These are phyloP conservation scores for Caenorhabditis virilis DNA, from an alignment of 2,888 invertebrate genomes.

Conservation along the genomic window DNA sequence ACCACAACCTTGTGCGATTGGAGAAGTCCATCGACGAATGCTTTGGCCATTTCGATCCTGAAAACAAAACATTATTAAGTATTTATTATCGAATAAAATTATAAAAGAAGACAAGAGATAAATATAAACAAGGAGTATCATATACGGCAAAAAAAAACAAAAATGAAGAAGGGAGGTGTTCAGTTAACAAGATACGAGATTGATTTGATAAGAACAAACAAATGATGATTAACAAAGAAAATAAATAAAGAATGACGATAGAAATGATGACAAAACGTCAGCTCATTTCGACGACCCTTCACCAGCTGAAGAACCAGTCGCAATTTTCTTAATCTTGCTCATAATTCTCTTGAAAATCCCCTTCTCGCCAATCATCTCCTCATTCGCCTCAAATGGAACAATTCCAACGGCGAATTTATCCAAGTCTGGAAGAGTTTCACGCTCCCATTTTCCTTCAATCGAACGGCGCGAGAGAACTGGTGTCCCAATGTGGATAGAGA, in stretches of 20 bases:
- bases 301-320: no score
- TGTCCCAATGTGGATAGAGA: slow-evolving; percentile 21
- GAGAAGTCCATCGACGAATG: slow-evolving; percentile 61
- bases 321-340: slow-evolving; percentile 11
- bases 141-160: neutral
- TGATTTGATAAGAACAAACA: no score
- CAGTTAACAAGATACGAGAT: no score
- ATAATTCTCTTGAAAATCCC: slow-evolving; percentile 40
- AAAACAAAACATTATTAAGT: slow-evolving; percentile 2
- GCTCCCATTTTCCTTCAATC: slow-evolving; percentile 3
- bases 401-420: slow-evolving; percentile 37
- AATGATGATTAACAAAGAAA: no score
- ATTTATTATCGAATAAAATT: neutral
- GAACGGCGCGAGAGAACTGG: slow-evolving; percentile 19
- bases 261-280: no score
- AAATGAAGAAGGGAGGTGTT: no score
- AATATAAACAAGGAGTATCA: neutral
- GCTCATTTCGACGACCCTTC: no score
- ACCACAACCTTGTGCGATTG: slow-evolving; percentile 72
- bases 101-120: slow-evolving; percentile 5
- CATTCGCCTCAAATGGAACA: slow-evolving; percentile 41
- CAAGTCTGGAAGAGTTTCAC: slow-evolving; percentile 5
- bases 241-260: no score
- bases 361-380: slow-evolving; percentile 26
- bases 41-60: slow-evolving; percentile 36